Conservation (phyloP, 2,797 vertebrate genomes). For the Epinephelus coioides region DNA sequence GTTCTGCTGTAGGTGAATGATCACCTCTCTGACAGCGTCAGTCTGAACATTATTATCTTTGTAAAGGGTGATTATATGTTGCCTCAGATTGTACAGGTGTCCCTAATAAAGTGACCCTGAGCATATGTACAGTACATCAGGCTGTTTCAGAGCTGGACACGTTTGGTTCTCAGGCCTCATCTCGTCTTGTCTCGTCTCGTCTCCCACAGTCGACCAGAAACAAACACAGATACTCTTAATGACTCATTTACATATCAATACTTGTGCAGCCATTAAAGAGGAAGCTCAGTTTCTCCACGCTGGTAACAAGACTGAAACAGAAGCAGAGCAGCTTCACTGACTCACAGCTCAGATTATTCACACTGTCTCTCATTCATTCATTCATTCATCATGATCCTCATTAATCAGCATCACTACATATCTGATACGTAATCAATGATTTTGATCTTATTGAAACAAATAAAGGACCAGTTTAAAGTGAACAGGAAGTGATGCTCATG, state of each 20-base stretch:
- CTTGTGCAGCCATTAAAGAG: background rate
- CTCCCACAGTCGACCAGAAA: background rate
- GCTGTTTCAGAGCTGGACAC: background rate
- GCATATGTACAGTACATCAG: background rate
- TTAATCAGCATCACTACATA: background rate
- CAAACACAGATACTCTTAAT: background rate
- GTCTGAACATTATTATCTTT: too few relatives aligned
- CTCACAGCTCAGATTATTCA: background rate
- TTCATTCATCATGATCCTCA: background rate
- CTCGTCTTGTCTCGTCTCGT: too few relatives aligned
- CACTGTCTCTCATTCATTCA: background rate
- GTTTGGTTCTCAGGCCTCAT: background rate
- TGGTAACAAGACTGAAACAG: too few relatives aligned
- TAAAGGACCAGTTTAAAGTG: too few relatives aligned
- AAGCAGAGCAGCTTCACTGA: too few relatives aligned
- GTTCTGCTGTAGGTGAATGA: too few relatives aligned
- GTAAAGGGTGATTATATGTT: too few relatives aligned
- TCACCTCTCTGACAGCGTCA: too few relatives aligned
- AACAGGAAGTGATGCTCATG: too few relatives aligned
- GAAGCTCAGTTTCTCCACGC: background rate
- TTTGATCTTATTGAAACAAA: too few relatives aligned
- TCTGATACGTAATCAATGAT: background rate
- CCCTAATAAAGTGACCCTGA: background rate
- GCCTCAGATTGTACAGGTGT: background rate
- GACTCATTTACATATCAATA: constrained; percentile 5